Evolutionary conservation across 2,888 invertebrate species (phyloP).

Genomic region (Cephus nigrinus): DNA sequence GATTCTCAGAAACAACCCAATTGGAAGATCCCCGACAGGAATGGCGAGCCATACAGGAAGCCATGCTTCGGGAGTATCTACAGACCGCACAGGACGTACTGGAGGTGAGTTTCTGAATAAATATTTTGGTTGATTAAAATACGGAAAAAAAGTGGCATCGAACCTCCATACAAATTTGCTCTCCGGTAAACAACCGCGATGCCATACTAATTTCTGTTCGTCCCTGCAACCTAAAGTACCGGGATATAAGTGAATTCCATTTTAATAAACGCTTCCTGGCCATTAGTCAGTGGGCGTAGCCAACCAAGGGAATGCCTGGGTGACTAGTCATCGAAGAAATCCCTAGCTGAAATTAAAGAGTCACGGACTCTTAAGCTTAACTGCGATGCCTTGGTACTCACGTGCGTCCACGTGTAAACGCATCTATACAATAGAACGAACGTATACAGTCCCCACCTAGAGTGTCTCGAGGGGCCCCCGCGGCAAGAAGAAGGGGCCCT

Average conservation of each 20-base stretch:
- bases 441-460: not conserved
- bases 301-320: not conserved
- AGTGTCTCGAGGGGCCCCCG: not conserved
- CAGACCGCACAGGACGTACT: slow-evolving; percentile 95
- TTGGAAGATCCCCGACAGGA: slow-evolving; percentile 96
- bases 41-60: slow-evolving; percentile 97
- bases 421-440: not conserved
- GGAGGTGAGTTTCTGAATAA: slow-evolving; percentile 73
- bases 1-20: slow-evolving; percentile 88
- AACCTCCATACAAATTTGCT: not conserved
- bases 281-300: slow-evolving; percentile 4
- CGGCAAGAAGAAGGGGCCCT: not conserved
- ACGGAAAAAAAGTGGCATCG: not conserved
- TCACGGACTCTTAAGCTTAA: slow-evolving; percentile 11
- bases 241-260: slow-evolving; percentile 9
- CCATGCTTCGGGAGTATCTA: slow-evolving; percentile 96
- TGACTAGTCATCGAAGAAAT: slow-evolving; percentile 5
- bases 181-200: not conserved
- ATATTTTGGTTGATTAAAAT: not conserved
- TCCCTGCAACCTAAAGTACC: not conserved
- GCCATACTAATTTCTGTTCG: not conserved
- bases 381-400: not conserved
- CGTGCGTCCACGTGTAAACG: slow-evolving; percentile 9
- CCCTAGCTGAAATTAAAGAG: slow-evolving; percentile 11
- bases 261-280: slow-evolving; percentile 20